A percentile compares a stretch with the other conserved stretches of the same genome.
phyloP scores from a whole-genome alignment of 2,888 invertebrate genomes.

The Drosophila macrospina region DNA sequence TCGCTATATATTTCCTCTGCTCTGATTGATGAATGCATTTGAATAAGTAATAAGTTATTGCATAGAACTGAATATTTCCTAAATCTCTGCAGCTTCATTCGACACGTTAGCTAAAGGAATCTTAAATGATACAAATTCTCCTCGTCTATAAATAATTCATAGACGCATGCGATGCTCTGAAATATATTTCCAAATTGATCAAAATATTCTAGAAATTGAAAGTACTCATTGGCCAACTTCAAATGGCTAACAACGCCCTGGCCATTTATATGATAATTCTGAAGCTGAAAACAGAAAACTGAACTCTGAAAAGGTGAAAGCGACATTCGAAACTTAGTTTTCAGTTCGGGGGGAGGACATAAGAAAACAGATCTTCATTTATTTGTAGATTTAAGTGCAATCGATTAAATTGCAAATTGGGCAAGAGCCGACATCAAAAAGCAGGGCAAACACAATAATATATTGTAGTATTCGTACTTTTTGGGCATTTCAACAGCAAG shows the following conservation, averaged over 20 bases:
- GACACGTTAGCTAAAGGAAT: too few relatives aligned
- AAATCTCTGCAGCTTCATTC: too few relatives aligned
- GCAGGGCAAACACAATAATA: constrained; percentile 39
- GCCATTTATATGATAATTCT: constrained; percentile 16
- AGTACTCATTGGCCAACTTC: neutral
- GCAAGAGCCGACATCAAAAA: constrained; percentile 56
- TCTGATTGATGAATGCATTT: too few relatives aligned
- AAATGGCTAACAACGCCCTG: too few relatives aligned
- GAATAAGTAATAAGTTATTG: too few relatives aligned
- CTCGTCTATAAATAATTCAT: too few relatives aligned
- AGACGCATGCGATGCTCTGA: too few relatives aligned
- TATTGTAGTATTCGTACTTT: constrained; percentile 26
- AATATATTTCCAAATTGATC: too few relatives aligned
- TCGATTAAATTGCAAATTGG: constrained; percentile 76
- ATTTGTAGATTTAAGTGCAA: constrained; percentile 61
- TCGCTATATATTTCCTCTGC: too few relatives aligned
- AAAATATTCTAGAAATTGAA: too few relatives aligned
- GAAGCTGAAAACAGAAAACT: neutral
- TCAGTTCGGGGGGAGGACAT: neutral
- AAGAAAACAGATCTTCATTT: constrained; percentile 43
- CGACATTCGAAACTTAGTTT: neutral
- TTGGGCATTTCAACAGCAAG: constrained; percentile 9
- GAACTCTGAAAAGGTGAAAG: constrained; percentile 5
- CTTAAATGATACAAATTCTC: too few relatives aligned
- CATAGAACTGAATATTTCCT: too few relatives aligned